These are phyloP conservation scores for Caenorhabditis brenneri DNA, from an alignment of 1,140 invertebrate genomes.

Conservation along the genomic window DNA sequence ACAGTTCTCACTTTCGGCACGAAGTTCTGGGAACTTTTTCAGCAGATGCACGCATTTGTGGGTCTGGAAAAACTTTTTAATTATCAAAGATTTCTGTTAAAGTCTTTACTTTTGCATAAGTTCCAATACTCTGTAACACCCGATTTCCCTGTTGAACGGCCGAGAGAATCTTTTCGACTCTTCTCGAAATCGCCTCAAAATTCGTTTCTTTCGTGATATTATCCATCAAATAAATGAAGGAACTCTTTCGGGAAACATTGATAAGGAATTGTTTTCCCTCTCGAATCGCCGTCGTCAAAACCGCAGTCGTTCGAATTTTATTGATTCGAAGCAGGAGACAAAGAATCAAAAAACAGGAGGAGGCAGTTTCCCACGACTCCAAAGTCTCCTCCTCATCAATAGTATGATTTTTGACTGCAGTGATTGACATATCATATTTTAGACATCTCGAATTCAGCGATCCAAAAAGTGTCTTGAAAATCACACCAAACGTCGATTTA, in stretches of 20 bases:
- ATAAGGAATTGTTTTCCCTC: conserved; percentile 27
- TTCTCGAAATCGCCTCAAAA: not conserved
- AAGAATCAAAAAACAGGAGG: conserved; percentile 7
- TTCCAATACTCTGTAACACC: conserved; percentile 19
- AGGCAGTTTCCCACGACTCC: not conserved
- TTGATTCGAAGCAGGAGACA: conserved; percentile 17
- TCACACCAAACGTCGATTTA: not conserved
- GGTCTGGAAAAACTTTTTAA: not conserved
- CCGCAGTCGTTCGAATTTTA: not conserved
- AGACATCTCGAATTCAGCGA: not conserved
- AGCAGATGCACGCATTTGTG: conserved; percentile 1
- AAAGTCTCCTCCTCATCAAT: not conserved
- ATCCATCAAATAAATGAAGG: conserved; percentile 7
- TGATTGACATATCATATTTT: not conserved
- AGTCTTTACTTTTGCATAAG: conserved; percentile 22
- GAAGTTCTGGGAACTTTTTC: conserved; percentile 4
- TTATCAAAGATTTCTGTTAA: no score
- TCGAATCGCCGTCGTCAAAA: not conserved
- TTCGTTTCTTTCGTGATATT: conserved; percentile 22
- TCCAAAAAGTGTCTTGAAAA: not conserved
- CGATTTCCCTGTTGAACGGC: conserved; percentile 23
- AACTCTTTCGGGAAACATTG: not conserved
- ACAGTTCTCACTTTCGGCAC: not conserved
- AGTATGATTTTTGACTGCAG: not conserved
- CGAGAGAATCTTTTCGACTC: not conserved